Evolutionary conservation across 2,797 vertebrate genomes (phyloP), one percentile per base, ranked within the genome.

Genomic region (Hydrocynus forskahlii): DNA sequence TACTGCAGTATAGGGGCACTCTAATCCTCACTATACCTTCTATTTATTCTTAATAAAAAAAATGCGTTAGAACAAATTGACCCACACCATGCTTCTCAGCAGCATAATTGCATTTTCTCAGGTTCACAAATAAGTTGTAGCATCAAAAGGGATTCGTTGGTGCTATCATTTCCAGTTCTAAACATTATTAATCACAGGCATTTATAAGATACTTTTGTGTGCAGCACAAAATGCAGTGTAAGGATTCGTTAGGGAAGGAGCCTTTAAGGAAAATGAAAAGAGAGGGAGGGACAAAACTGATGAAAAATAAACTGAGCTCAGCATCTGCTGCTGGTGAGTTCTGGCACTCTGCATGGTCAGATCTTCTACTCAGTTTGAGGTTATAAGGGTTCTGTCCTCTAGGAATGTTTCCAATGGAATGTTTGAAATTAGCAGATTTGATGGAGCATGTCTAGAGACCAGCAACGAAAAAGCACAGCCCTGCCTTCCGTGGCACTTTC

Each of bases 361-460:
- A 57, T 6, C 2, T 57, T 73, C 25, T 19, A 17, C 29, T 43
- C 21, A 38, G 66, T 45, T 13, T 68, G 63, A 48, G 13, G 52
- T 68, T n/a, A 80, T 67, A 75, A 45, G 23, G 52, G 23, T 74
- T 57, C 2, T 17, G 45, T 5, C 9, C 25, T 60, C 29, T 12
- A 75, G 17, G 25, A 81, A 68, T 54, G 2, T 68, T 14, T 75
- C 59, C 8, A 38, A 7, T 21, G 54, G 52, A 73, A 38, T 16
- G 12, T 17, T 52, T 54, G n/a, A 62, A 63, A 50, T 71, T 62
- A 66, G 43, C 21, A 19, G 38, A 50, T 75, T 48, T 60, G 64
- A 60, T 48, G 62, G 63, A 38, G 52, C 17, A 25, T 4, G 43
- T 29, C 59, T 50, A 62, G 5, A 75, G 67, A 60, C 9, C 52